Evolutionary conservation across 1,140 invertebrate species (phyloP), one percentile per base, ranked within the genome.

Genomic region (Drosophila bifasciata): DNA sequence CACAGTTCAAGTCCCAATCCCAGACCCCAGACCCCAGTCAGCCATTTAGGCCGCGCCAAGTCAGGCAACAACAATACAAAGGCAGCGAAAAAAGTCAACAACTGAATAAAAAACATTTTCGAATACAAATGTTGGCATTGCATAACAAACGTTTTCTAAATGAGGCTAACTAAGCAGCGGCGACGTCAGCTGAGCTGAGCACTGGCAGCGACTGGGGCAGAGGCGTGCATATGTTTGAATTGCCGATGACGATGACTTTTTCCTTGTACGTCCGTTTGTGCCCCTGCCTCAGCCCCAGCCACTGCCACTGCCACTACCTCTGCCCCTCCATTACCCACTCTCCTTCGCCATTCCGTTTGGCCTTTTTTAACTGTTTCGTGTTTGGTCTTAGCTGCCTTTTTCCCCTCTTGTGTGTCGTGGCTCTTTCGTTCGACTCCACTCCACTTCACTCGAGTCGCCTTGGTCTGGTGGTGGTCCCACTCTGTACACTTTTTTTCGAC

Each of bases 61-160:
- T 64, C 78, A 83, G 78, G 50, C 59, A 62, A 62, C 55, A 73
- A 57, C 53, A 66, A 55, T 77, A 74, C 72, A 69, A 58, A 32
- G 46, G 63, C 49, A n/a, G 53, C 52, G 64, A 68, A 79, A 78
- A 86, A 76, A 85, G 84, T 89, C 79, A 79, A 79, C 79, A 88
- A 89, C 83, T 84, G 84, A 89, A 88, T 83, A 89, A 89, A 89
- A 89, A 89, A 89, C 84, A 89, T 89, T 89, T 89, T 89, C 84
- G 84, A 89, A 89, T 84, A 89, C 81, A 90, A 90, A 90, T 90
- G 88, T 88, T 90, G 88, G 88, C 88, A 90, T 90, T 90, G 86
- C 88, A 90, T 90, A 90, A 90, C 88, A 90, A 90, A 90, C 88
- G 88, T 90, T 90, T 88, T 88, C 81, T 90, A 90, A 90, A 90